Evolutionary conservation across 1,140 invertebrate species (phyloP).

Genomic region (Archivesica marissinica): DNA sequence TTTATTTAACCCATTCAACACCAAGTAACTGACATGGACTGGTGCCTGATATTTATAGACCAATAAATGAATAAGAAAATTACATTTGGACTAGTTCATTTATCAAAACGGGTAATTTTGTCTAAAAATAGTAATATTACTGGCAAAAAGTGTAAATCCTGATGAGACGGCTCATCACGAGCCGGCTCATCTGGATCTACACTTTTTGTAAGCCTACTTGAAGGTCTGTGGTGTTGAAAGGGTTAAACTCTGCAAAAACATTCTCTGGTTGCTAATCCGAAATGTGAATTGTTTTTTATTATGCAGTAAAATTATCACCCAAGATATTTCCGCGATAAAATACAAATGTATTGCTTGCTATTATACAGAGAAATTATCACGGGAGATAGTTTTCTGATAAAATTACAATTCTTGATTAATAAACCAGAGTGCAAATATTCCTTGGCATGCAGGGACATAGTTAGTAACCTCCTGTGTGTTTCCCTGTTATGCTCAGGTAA

Average conservation of each 20-base stretch:
- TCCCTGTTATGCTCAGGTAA: background rate
- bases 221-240: too few species aligned
- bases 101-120: too few species aligned
- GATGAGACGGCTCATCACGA: too few species aligned
- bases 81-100: too few species aligned
- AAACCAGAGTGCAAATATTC: background rate
- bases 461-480: background rate
- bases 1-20: background rate
- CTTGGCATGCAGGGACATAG: background rate
- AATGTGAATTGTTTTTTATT: background rate
- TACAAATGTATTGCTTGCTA: too few species aligned
- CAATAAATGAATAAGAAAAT: too few species aligned
- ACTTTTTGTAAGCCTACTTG: too few species aligned
- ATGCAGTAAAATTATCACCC: background rate
- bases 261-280: background rate
- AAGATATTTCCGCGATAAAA: background rate
- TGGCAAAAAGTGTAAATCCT: too few species aligned
- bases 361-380: conserved; percentile 1
- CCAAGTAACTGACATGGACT: background rate
- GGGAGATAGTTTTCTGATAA: background rate
- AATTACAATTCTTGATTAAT: conserved; percentile 9
- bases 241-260: too few species aligned
- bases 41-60: too few species aligned
- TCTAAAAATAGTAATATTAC: too few species aligned
- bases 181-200: too few species aligned